Evolutionary conservation across 2,888 invertebrate species (phyloP).

Genomic region (Omphaloscelis lunosa): DNA sequence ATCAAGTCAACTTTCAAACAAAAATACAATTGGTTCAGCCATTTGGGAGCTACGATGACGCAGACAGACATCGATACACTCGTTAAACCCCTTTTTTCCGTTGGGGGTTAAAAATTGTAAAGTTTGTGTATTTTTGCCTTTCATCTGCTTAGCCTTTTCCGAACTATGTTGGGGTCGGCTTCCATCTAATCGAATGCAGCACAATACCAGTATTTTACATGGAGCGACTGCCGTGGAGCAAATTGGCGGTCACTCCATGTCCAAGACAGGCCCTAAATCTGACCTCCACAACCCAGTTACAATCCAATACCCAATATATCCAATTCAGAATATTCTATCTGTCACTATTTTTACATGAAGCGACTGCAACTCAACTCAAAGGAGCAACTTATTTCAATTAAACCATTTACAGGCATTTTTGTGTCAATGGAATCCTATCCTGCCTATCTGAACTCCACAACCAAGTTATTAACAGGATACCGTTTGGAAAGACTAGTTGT

Average conservation of each 20-base stretch:
- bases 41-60: too few relatives aligned
- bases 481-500: too few relatives aligned
- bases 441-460: neutral
- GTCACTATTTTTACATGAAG: neutral
- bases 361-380: neutral
- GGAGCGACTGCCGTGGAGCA: too few relatives aligned
- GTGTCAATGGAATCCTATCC: too few relatives aligned
- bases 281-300: neutral
- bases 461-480: neutral
- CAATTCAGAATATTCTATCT: neutral
- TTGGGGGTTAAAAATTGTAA: too few relatives aligned
- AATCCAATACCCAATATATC: neutral
- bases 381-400: neutral
- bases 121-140: too few relatives aligned
- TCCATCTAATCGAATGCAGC: neutral
- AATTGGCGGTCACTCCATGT: too few relatives aligned
- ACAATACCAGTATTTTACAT: neutral
- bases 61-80: too few relatives aligned
- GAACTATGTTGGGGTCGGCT: neutral
- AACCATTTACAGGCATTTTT: neutral
- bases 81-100: too few relatives aligned
- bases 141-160: too few relatives aligned
- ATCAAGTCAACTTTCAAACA: too few relatives aligned
- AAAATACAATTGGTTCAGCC: too few relatives aligned
- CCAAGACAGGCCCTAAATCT: neutral